Evolutionary conservation across 2,797 vertebrate genomes (phyloP).

Genomic region (Potorous gilbertii): DNA sequence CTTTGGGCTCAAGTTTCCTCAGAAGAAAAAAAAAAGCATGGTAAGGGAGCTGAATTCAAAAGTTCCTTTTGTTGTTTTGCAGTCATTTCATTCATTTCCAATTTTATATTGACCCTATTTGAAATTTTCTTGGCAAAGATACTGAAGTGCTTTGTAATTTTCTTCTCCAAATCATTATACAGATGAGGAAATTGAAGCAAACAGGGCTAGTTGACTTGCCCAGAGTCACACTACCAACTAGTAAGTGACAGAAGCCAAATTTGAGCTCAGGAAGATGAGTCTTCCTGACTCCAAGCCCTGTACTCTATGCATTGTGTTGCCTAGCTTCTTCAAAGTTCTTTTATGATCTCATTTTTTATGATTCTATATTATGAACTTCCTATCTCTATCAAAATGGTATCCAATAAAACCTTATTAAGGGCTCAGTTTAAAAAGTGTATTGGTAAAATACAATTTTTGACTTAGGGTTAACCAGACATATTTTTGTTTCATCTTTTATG

Average conservation of each 20-base stretch:
- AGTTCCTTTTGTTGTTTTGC: not conserved
- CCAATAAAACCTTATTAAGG: not conserved
- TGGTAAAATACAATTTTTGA: not conserved
- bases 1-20: not conserved
- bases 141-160: too few species aligned
- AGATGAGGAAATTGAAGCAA: too few species aligned
- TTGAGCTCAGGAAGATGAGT: not conserved
- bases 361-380: not conserved
- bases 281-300: not conserved
- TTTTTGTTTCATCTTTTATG: not conserved
- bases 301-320: not conserved
- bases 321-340: not conserved
- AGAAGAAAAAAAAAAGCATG: not conserved
- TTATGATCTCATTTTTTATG: not conserved
- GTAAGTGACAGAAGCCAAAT: too few species aligned
- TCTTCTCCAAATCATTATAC: too few species aligned
- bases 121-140: too few species aligned
- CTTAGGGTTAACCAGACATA: not conserved
- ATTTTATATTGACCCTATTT: too few species aligned
- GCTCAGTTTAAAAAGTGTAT: not conserved
- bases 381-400: not conserved
- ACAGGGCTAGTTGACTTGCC: too few species aligned
- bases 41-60: not conserved
- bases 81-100: too few species aligned
- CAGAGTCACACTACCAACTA: too few species aligned